Evolutionary conservation across 2,888 invertebrate genomes (phyloP), one percentile per base, ranked within the genome.

Genomic region (Bibio marci): DNA sequence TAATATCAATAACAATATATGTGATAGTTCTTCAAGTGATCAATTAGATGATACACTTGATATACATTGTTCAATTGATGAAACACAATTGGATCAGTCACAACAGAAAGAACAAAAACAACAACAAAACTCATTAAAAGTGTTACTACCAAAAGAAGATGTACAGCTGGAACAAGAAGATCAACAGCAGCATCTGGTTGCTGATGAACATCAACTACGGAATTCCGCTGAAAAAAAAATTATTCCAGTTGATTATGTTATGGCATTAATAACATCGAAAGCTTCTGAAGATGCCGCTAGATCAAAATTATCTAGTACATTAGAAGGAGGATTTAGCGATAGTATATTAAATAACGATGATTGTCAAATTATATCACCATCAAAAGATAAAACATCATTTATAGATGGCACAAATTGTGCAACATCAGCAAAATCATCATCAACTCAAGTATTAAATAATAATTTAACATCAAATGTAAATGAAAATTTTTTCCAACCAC

Each of bases 211-310:
- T 22, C 22, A 22, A 22, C 8, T 22, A 8, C 4, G 4, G 22
- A 4, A 4, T 6, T 6, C 8, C 8, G 22, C 8, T 22, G 22
- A 66, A 56, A 56, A 65, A 13, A 65, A 65, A 41, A 56, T 71
- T 12, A 70, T 70, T 48, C 71, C 73, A 2, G 69, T 70, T 30
- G 72, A 73, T 48, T 64, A 71, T 55, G 70, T 62, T 2, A 65
- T 71, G 65, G 70, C 71, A 44, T 56, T 73, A 41, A 65, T 73
- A 54, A 67, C 64, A 52, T 39, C 39, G 19, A 39, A 39, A 22
- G 63, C 65, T 37, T 65, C 65, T 45, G 63, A 65, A 46, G 64
- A 63, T 53, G 46, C 41, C 26, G 39, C 28, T 3, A 26, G 27
- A 34, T 35, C 39, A 28, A 10, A 34, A 27, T 28, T 39, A 11